These are phyloP conservation scores for Liparis tanakae DNA, from an alignment of 2,797 vertebrate species.

Conservation along the genomic window DNA sequence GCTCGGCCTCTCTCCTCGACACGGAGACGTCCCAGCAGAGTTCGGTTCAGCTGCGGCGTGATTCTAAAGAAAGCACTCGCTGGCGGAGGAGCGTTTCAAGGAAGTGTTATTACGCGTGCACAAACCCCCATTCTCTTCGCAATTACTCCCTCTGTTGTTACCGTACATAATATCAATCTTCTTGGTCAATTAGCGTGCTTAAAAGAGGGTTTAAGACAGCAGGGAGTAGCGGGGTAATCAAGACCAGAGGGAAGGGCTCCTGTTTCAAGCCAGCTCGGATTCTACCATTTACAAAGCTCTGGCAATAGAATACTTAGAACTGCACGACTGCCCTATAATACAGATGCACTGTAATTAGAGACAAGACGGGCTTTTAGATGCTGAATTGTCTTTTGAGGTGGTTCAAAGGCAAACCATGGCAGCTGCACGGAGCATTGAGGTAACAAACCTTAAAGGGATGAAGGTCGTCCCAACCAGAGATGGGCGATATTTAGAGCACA, in stretches of 20 bases:
- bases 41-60: not conserved
- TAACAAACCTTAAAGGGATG: constrained; percentile 16
- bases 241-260: constrained; percentile 50
- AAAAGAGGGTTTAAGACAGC: constrained; percentile 48
- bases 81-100: not conserved
- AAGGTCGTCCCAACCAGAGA: not conserved
- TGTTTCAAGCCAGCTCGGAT: constrained; percentile 61
- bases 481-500: not conserved
- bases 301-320: constrained; percentile 65
- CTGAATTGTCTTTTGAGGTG: constrained; percentile 79
- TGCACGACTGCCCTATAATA: constrained; percentile 76
- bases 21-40: not conserved
- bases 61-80: not conserved
- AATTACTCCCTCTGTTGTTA: constrained; percentile 26
- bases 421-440: constrained; percentile 62
- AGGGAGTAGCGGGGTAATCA: constrained; percentile 52
- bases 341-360: constrained; percentile 76
- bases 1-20: not conserved
- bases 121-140: constrained; percentile 13
- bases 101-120: not conserved
- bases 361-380: constrained; percentile 74
- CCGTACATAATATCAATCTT: constrained; percentile 38
- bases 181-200: constrained; percentile 51
- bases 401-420: constrained; percentile 74
- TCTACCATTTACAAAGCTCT: constrained; percentile 64